These are phyloP conservation scores for Aricia artaxerxes DNA, from an alignment of 2,888 invertebrate genomes.

Conservation along the genomic window DNA sequence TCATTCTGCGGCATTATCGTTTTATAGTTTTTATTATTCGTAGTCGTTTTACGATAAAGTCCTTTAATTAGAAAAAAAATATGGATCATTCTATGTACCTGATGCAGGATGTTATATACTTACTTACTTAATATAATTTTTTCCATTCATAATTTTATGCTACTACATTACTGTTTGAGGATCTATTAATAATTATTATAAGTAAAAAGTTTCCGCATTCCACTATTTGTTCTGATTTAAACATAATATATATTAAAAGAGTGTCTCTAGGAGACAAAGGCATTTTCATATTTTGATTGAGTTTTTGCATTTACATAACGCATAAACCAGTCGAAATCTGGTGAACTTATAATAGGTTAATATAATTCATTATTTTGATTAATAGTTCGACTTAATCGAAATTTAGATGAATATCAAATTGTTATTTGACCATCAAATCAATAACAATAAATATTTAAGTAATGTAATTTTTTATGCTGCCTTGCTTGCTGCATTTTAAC, in stretches of 20 bases:
- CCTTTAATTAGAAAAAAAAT: no score
- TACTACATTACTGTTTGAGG: background rate
- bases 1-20: no score
- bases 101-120: no score
- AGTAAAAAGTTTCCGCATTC: background rate
- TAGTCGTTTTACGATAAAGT: no score
- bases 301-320: constrained; percentile 10
- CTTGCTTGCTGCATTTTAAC: no score
- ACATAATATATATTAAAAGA: background rate
- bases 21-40: no score
- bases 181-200: background rate
- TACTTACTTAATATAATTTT: no score
- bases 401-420: constrained; percentile 4
- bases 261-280: background rate
- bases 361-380: background rate
- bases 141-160: no score
- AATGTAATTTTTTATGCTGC: no score
- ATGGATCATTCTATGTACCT: no score
- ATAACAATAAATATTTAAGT: no score
- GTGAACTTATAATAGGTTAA: constrained; percentile 20
- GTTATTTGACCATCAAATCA: background rate
- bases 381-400: constrained; percentile 3
- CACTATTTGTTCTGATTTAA: background rate
- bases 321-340: constrained; percentile 1
- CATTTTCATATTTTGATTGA: constrained; percentile 18